phyloP scores from a whole-genome alignment of 2,113 vertebrate genomes.

The Microcebus murinus region DNA sequence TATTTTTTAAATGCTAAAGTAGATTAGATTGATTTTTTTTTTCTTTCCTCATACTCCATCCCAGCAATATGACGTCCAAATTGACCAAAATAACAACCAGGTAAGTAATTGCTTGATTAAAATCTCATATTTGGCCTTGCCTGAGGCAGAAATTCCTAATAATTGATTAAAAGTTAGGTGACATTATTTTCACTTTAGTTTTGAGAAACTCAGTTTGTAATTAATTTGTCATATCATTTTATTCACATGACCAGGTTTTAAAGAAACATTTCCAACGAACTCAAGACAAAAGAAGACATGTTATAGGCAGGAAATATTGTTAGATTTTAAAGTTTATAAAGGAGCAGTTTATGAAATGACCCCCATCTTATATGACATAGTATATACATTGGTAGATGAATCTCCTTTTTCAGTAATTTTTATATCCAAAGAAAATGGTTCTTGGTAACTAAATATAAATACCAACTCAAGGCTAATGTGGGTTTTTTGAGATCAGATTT shows the following conservation, averaged over 20 bases:
- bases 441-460: conserved; percentile 46
- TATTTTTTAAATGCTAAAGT: conserved; percentile 5
- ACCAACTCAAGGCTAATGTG: conserved; percentile 9
- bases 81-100: conserved; percentile 77
- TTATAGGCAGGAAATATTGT: conserved; percentile 36
- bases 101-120: conserved; percentile 82
- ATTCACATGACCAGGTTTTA: background rate
- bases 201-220: conserved; percentile 39
- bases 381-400: conserved; percentile 8
- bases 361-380: background rate
- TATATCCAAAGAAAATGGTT: background rate
- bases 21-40: conserved; percentile 54
- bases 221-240: conserved; percentile 10
- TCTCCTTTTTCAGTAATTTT: conserved; percentile 21
- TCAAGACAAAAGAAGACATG: background rate
- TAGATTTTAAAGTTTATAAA: conserved; percentile 42
- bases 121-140: conserved; percentile 62
- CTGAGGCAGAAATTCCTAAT: conserved; percentile 31
- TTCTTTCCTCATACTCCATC: conserved; percentile 53
- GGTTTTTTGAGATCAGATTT: conserved; percentile 59
- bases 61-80: conserved; percentile 70
- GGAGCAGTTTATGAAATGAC: conserved; percentile 23
- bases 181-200: conserved; percentile 43
- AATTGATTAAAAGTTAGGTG: conserved; percentile 52
- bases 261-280: conserved; percentile 37